Conservation (phyloP, 2,113 vertebrate genomes). For the Okapia johnstoni region DNA sequence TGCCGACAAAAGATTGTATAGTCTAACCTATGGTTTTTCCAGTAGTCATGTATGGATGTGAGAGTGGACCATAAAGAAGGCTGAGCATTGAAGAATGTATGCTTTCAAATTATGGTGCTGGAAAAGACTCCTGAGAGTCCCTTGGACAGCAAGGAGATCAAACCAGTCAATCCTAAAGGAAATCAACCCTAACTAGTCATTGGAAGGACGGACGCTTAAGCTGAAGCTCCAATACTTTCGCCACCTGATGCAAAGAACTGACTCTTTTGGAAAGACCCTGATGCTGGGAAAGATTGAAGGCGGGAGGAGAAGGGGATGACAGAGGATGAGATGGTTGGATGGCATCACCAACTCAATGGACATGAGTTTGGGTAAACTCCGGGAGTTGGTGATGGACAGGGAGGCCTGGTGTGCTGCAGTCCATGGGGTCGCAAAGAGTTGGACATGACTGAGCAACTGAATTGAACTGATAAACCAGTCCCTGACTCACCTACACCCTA, state of each 20-base stretch:
- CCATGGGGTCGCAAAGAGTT: accelerated
- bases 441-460: accelerated
- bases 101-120: background rate
- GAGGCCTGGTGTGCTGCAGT: background rate
- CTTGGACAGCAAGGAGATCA: background rate
- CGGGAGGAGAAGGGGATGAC: background rate
- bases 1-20: background rate
- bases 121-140: background rate
- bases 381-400: background rate
- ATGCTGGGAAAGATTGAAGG: background rate
- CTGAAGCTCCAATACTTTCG: background rate
- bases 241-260: background rate
- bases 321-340: background rate
- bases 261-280: background rate
- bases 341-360: background rate
- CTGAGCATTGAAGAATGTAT: background rate
- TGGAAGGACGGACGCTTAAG: background rate
- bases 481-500: background rate
- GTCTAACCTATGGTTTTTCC: background rate
- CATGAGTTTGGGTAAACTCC: background rate
- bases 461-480: background rate
- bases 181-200: background rate
- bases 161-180: background rate
- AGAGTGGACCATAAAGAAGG: background rate
- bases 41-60: background rate